phyloP scores from a whole-genome alignment of 2,113 vertebrate genomes.

The Hemiprocne comata region DNA sequence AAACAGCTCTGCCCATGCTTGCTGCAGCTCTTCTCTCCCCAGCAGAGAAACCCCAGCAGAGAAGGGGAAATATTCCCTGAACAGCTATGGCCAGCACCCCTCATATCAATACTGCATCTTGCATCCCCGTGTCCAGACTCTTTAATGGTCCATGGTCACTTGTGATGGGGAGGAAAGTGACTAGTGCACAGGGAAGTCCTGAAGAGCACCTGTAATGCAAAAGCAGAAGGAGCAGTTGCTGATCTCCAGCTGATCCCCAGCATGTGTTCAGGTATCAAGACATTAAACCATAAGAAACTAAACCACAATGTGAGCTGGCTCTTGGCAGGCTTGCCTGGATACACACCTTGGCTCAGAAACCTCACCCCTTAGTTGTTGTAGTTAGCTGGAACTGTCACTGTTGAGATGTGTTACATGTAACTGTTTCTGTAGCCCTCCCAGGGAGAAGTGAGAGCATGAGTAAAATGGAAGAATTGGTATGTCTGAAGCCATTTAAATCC shows the following conservation, averaged over 20 bases:
- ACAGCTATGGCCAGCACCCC: background rate
- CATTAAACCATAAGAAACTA: too few species aligned
- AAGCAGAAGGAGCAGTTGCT: background rate
- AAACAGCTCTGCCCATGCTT: background rate
- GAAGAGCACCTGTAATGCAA: background rate
- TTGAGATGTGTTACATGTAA: background rate
- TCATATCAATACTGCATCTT: background rate
- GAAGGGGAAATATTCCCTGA: background rate
- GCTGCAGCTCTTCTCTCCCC: background rate
- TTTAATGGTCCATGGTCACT: fast-evolving
- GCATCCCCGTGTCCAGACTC: background rate
- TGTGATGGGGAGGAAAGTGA: fast-evolving
- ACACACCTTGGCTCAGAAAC: background rate
- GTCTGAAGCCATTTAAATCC: background rate
- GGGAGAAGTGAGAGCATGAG: background rate
- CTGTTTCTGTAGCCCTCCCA: background rate
- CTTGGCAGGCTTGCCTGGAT: background rate
- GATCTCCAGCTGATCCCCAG: background rate
- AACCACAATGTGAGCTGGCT: fast-evolving
- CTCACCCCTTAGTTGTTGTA: background rate
- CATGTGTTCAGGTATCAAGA: too few species aligned
- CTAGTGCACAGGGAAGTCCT: background rate
- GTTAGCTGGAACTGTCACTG: background rate
- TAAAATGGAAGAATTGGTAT: background rate
- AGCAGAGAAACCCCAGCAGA: fast-evolving